A percentile compares a stretch with the other conserved stretches of the same genome.
Evolutionary conservation across 2,797 vertebrate species (phyloP).

Genomic region (Scleropages formosus): DNA sequence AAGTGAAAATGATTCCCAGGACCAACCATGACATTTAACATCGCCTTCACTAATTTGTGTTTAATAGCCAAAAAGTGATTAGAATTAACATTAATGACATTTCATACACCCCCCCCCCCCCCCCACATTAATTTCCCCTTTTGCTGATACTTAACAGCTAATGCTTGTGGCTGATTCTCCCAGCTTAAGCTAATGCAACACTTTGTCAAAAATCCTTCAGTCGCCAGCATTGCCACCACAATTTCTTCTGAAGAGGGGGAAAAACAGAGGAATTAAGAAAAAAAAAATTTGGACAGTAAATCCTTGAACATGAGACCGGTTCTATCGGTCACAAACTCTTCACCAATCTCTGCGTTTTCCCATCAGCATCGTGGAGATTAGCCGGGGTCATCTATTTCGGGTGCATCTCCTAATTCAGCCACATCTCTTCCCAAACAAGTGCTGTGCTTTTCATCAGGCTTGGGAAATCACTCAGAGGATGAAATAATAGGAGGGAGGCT

Average conservation of each 20-base stretch:
- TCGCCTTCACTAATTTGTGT: conserved; percentile 74
- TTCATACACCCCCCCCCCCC: conserved; percentile 56
- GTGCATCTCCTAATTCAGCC: neutral
- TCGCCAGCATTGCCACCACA: conserved; percentile 34
- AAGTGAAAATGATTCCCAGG: conserved; percentile 67
- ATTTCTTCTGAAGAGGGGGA: conserved; percentile 40
- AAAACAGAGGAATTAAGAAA: conserved; percentile 39
- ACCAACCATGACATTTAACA: conserved; percentile 77
- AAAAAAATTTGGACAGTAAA: conserved; percentile 39
- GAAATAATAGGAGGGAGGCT: conserved; percentile 39
- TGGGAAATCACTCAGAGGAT: conserved; percentile 48
- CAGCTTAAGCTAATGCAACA: conserved; percentile 64
- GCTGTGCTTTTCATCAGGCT: neutral
- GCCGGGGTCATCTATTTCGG: conserved; percentile 33
- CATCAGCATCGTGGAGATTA: conserved; percentile 60
- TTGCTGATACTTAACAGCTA: conserved; percentile 65
- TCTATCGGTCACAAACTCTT: conserved; percentile 62
- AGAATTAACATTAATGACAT: conserved; percentile 77
- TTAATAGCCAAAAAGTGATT: conserved; percentile 79
- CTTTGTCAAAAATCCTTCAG: conserved; percentile 63
- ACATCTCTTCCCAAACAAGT: neutral
- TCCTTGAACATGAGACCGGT: conserved; percentile 59
- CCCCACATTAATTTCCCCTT: conserved; percentile 46
- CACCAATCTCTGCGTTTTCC: conserved; percentile 50
- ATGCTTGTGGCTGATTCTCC: conserved; percentile 57